These are phyloP conservation scores for Hassar affinis DNA, from an alignment of 2,113 vertebrate species.

Conservation along the genomic window DNA sequence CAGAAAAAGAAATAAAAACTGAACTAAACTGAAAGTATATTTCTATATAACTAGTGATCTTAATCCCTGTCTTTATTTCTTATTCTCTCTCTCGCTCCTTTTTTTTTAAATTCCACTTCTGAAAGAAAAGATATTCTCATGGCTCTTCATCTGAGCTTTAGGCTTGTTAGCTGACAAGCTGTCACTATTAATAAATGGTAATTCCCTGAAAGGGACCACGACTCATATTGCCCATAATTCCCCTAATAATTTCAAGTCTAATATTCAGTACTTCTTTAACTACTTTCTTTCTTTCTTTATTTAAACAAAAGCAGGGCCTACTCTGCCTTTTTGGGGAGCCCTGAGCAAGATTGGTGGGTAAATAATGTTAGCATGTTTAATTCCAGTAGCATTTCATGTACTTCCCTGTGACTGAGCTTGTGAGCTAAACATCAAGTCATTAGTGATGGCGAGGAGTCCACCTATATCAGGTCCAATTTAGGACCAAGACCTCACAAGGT, in stretches of 20 bases:
- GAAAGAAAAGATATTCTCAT: conserved; percentile 32
- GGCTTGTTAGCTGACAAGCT: conserved; percentile 75
- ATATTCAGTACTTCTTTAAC: conserved; percentile 58
- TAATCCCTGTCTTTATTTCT: background rate
- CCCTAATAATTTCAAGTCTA: conserved; percentile 66
- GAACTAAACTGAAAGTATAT: background rate
- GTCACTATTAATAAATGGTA: conserved; percentile 81
- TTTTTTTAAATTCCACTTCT: conserved; percentile 9
- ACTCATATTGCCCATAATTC: conserved; percentile 74
- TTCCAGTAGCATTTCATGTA: background rate
- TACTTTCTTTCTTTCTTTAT: conserved; percentile 13
- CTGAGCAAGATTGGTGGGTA: background rate
- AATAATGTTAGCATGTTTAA: background rate
- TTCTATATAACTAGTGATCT: background rate
- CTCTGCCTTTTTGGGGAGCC: conserved; percentile 10
- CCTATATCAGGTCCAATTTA: no score
- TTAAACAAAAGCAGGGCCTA: conserved; percentile 16
- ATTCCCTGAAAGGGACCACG: conserved; percentile 72
- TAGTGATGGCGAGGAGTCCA: no score
- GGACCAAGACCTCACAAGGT: no score
- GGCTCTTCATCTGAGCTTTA: conserved; percentile 57
- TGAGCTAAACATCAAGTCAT: background rate
- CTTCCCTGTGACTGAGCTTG: background rate
- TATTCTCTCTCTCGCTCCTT: background rate
- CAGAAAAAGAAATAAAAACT: no score